Conservation (phyloP, 2,888 invertebrate species). For the Calephelis perditalis region DNA sequence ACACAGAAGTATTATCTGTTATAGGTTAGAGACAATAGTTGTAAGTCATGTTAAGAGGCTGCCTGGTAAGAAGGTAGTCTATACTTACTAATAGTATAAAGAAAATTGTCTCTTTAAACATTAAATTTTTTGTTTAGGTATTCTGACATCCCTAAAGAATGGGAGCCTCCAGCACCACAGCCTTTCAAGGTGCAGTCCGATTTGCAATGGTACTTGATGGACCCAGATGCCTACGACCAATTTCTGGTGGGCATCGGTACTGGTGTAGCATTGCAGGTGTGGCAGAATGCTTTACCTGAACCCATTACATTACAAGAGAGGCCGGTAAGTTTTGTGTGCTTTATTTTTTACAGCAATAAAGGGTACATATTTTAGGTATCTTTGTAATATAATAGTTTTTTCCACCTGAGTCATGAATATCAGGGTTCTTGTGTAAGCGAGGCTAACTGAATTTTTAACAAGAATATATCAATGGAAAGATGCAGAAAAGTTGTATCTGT, state of each 20-base stretch:
- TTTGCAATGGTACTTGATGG: constrained; percentile 93
- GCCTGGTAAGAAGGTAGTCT: too few relatives aligned
- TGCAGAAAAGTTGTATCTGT: too few relatives aligned
- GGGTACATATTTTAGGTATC: too few relatives aligned
- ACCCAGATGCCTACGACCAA: constrained; percentile 97
- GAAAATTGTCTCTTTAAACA: not conserved
- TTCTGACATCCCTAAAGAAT: constrained; percentile 92
- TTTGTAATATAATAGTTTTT: too few relatives aligned
- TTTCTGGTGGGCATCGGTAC: constrained; percentile 93
- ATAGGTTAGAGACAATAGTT: too few relatives aligned
- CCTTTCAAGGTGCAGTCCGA: constrained; percentile 96
- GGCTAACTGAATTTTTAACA: too few relatives aligned
- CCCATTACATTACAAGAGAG: constrained; percentile 90
- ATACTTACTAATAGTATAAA: too few relatives aligned
- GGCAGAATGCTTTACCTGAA: constrained; percentile 94
- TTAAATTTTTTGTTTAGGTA: constrained; percentile 69
- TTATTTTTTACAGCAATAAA: not conserved
- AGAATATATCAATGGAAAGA: too few relatives aligned
- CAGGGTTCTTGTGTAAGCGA: too few relatives aligned
- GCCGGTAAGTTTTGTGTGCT: constrained; percentile 73
- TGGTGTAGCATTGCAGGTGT: constrained; percentile 88
- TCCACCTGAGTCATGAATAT: too few relatives aligned
- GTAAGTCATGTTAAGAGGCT: too few relatives aligned
- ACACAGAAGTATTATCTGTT: too few relatives aligned
- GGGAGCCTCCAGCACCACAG: constrained; percentile 93